Evolutionary conservation across 2,888 invertebrate species (phyloP).

Genomic region (Geotrupes spiniger): DNA sequence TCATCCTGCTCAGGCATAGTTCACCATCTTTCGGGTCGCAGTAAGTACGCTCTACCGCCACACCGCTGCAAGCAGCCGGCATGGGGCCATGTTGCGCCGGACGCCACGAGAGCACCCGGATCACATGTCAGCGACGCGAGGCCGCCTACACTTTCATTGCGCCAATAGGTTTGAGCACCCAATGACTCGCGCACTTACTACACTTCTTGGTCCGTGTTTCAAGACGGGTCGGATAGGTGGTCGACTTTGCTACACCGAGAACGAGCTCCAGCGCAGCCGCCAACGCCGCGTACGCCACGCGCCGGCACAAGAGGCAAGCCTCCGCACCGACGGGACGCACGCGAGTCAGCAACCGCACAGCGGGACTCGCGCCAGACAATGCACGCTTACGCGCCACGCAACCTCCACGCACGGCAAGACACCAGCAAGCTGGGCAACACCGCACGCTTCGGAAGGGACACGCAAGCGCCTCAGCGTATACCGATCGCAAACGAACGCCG

Average conservation of each 20-base stretch:
- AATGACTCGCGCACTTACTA: slow-evolving; percentile 68
- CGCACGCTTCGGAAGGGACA: slow-evolving; percentile 53
- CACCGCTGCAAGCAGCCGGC: slow-evolving; percentile 9
- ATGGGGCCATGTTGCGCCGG: slow-evolving; percentile 5
- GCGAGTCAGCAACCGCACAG: background rate
- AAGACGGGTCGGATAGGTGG: slow-evolving; percentile 56
- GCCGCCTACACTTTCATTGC: too few relatives aligned
- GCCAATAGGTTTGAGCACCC: too few relatives aligned
- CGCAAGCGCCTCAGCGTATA: slow-evolving; percentile 59
- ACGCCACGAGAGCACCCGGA: slow-evolving; percentile 6
- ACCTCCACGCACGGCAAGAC: background rate
- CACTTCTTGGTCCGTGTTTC: slow-evolving; percentile 76
- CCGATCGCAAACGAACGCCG: slow-evolving; percentile 39
- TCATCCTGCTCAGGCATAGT: background rate
- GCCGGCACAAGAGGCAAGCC: too few relatives aligned
- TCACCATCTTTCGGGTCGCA: too few relatives aligned
- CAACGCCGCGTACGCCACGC: too few relatives aligned
- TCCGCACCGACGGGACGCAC: background rate
- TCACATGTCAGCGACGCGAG: slow-evolving; percentile 7
- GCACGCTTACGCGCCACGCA: background rate
- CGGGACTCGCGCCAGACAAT: background rate
- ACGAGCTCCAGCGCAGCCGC: background rate
- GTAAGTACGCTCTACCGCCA: background rate
- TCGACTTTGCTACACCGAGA: slow-evolving; percentile 26
- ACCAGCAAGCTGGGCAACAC: slow-evolving; percentile 59